These are phyloP conservation scores for Leptinotarsa peninsularis DNA, from an alignment of 2,888 invertebrate species.

Conservation along the genomic window DNA sequence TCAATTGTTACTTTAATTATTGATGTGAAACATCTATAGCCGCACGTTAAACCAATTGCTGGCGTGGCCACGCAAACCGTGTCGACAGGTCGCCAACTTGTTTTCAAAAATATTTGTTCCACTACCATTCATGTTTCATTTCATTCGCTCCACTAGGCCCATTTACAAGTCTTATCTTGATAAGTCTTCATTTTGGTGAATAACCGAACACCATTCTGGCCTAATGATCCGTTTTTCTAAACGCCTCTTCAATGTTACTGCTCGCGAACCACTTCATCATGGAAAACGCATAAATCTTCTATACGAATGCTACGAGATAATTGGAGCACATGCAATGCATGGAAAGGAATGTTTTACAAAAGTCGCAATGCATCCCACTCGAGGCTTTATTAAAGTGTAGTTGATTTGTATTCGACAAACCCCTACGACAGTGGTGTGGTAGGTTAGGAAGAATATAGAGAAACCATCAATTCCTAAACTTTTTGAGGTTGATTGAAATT, in stretches of 20 bases:
- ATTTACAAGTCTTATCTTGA: too few species aligned
- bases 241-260: constrained; percentile 10
- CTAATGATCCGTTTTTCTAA: constrained; percentile 2
- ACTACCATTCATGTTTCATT: too few species aligned
- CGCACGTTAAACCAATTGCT: too few species aligned
- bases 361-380: neutral
- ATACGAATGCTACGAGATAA: constrained; percentile 14
- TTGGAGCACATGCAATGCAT: constrained; percentile 20
- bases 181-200: neutral
- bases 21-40: too few species aligned
- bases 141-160: neutral
- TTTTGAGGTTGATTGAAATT: too few species aligned
- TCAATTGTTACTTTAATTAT: too few species aligned
- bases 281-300: constrained; percentile 25
- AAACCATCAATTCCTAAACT: too few species aligned
- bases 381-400: neutral
- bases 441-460: neutral
- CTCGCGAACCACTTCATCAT: constrained; percentile 12
- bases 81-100: too few species aligned
- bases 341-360: neutral
- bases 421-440: neutral
- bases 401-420: neutral
- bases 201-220: constrained; percentile 16
- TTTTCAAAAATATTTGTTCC: too few species aligned
- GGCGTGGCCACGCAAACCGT: too few species aligned